Evolutionary conservation across 1,140 invertebrate genomes (phyloP), one percentile per base, ranked within the genome.

Genomic region (Drosophila sechellia): DNA sequence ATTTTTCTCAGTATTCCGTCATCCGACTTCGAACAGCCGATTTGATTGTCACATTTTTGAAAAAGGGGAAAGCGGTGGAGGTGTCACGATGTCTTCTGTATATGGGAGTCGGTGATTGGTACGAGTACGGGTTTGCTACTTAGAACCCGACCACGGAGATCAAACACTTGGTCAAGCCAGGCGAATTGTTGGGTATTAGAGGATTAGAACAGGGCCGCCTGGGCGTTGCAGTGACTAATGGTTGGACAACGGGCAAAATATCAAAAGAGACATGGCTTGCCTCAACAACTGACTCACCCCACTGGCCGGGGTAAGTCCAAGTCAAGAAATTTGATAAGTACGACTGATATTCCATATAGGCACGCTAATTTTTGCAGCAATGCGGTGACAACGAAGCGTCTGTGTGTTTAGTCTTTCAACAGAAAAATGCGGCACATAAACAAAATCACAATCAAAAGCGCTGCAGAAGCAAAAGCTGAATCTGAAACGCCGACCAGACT

Each of bases 171-270:
- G 65, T 35, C 48, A 55, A 35, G 56, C 54, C 27, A 15, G 35
- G 50, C 3, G 11, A 74, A 66, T 72, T 79, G 65, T 42, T 27
- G 57, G 68, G 71, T n/a, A 73, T 74, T 65, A 64, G 27, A n/a
- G 37, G 43, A 42, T 52, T 52, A 43, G 49, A 56, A 48, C 34
- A 13, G 49, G 57, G 54, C 34, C 61, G 43, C 57, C 63, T 83
- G 74, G 79, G 79, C 75, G 79, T 61, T 69, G 39, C n/a, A n/a
- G 70, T 86, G 81, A 85, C 77, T 85, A 85, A 86, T 85, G 61
- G 31, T 37, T 77, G 73, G 57, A 57, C 66, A 66, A 43, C 71
- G 43, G 49, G 49, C 54, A n/a, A 37, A 69, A 55, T 70, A 70
- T 71, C 65, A 70, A 57, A 57, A 71, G 52, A 57, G 65, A 48